Conservation (phyloP, 2,113 vertebrate genomes). For the Syngnathoides biaculeatus region DNA sequence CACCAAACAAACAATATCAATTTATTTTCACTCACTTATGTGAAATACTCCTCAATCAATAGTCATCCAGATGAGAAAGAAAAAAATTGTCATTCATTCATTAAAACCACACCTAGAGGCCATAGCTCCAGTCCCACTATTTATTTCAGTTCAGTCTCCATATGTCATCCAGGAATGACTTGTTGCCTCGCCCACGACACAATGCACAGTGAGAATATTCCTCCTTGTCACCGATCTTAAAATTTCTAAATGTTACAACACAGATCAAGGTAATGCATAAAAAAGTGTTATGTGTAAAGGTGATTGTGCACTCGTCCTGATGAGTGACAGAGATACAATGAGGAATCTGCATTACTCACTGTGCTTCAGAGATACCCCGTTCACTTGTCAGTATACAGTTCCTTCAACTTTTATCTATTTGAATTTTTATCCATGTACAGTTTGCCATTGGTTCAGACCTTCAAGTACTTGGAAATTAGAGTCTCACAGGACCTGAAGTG, state of each 20-base stretch:
- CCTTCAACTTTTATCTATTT: too few relatives aligned
- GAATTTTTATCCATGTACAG: too few relatives aligned
- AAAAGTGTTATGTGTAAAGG: too few relatives aligned
- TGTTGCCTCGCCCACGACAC: background rate
- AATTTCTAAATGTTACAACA: background rate
- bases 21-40: background rate
- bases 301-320: too few relatives aligned
- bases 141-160: background rate
- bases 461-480: too few relatives aligned
- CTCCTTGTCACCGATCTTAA: background rate
- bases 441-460: too few relatives aligned
- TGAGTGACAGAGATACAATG: too few relatives aligned
- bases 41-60: background rate
- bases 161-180: background rate
- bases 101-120: background rate
- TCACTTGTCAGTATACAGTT: too few relatives aligned
- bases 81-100: background rate
- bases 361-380: too few relatives aligned
- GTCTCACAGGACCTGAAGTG: too few relatives aligned
- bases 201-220: background rate
- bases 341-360: too few relatives aligned
- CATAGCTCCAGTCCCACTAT: background rate
- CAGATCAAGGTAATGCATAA: too few relatives aligned
- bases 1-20: background rate
- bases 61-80: background rate